phyloP scores from a whole-genome alignment of 2,888 invertebrate species.

The Didymodactylos carnosus region DNA sequence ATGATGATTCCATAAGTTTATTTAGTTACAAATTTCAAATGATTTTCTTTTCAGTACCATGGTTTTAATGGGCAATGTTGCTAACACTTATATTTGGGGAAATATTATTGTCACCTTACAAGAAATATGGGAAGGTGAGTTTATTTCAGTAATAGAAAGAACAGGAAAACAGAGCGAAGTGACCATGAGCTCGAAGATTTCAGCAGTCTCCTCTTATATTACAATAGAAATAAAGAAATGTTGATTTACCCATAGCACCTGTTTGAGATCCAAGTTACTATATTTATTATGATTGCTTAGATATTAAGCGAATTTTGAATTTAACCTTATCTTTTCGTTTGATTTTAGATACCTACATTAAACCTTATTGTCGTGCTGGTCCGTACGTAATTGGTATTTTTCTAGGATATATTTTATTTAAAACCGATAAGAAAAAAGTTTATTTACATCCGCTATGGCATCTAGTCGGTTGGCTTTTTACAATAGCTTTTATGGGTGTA shows the following conservation, averaged over 20 bases:
- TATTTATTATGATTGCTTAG: too few species aligned
- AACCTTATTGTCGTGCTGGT: slow-evolving; percentile 11
- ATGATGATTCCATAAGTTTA: too few species aligned
- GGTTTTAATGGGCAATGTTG: neutral
- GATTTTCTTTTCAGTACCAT: too few species aligned
- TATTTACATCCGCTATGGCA: neutral
- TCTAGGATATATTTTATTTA: slow-evolving; percentile 11
- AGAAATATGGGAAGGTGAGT: neutral
- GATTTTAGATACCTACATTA: slow-evolving; percentile 5
- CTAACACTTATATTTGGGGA: neutral
- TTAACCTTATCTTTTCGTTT: neutral
- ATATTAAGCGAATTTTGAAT: too few species aligned
- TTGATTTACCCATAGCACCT: too few species aligned
- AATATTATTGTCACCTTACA: neutral
- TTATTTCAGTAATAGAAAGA: neutral
- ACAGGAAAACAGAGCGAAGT: too few species aligned
- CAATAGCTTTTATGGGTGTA: neutral
- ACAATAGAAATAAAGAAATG: too few species aligned
- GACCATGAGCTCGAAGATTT: too few species aligned
- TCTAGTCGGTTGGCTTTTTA: slow-evolving; percentile 2
- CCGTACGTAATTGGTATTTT: slow-evolving; percentile 11
- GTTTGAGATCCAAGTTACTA: too few species aligned
- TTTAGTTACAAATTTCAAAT: too few species aligned
- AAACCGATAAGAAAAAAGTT: neutral
- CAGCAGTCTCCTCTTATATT: too few species aligned